Evolutionary conservation across 2,888 invertebrate genomes (phyloP).

Genomic region (Pardosa pseudoannulata): DNA sequence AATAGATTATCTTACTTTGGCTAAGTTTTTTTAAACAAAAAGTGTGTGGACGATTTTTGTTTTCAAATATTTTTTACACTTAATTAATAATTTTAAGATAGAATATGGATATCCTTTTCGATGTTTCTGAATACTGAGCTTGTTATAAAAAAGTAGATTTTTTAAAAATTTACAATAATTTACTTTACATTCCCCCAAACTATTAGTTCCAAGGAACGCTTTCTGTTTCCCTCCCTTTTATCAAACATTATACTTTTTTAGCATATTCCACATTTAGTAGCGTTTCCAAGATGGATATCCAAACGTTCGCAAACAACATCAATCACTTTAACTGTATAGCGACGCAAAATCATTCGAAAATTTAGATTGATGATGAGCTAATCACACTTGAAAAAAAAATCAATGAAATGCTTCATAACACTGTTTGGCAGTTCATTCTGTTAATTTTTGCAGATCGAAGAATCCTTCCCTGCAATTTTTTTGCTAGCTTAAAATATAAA

Average conservation of each 20-base stretch:
- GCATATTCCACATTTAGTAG: not conserved
- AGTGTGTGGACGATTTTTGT: too few relatives aligned
- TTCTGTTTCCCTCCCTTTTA: not conserved
- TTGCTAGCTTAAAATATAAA: not conserved
- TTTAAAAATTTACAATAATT: too few relatives aligned
- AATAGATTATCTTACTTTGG: too few relatives aligned
- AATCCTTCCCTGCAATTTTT: not conserved
- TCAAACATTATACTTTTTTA: not conserved
- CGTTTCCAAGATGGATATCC: not conserved
- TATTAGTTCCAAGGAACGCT: too few relatives aligned
- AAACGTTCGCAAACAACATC: slow-evolving; percentile 21
- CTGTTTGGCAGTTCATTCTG: not conserved
- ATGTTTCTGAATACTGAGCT: too few relatives aligned
- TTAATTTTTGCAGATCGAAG: too few relatives aligned
- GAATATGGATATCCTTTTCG: too few relatives aligned
- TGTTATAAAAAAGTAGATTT: too few relatives aligned
- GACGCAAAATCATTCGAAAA: slow-evolving; percentile 27
- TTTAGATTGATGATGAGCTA: slow-evolving; percentile 59
- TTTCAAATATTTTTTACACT: too few relatives aligned
- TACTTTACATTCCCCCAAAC: too few relatives aligned
- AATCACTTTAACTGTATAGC: slow-evolving; percentile 25
- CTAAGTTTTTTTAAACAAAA: too few relatives aligned
- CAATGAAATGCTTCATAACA: not conserved
- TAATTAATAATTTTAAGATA: too few relatives aligned
- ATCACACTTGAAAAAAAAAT: slow-evolving; percentile 17